Evolutionary conservation across 2,797 vertebrate species (phyloP), one percentile per base, ranked within the genome.

Genomic region (Sandelia bainsii): DNA sequence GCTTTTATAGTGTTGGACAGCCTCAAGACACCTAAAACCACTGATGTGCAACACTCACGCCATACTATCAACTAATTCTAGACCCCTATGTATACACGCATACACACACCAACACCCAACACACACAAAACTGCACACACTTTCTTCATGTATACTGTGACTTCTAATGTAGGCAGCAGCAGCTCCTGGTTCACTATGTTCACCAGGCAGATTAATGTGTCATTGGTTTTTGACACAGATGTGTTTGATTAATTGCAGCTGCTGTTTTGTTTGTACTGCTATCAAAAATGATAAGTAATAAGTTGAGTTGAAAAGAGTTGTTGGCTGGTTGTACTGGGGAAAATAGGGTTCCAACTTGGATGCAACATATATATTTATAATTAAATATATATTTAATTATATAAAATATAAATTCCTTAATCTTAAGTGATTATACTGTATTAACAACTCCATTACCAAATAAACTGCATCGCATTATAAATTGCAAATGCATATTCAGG

Each of bases 1-100:
- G 42, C 77, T 90, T 94, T 90, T 93, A 94, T 92, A 93, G 59
- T 49, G 14, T 77, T 51, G 48, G 78, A 75, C 61, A 70, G 25
- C 45, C 51, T 72, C 10, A 44, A 62, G 86, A 81, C 79, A 87
- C 85, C 67, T 66, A 77, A 90, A 83, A 81, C 86, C 79, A 62
- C 0, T 61, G 62, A 77, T 85, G 84, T 66, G 72, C 74, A 62
- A 82, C 81, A 75, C 44, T 49, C 11, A 58, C 63, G 54, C 57
- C 74, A 73, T 82, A 60, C 72, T 67, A 50, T 59, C 39, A 13
- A 44, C 62, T 77, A 81, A 83, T 56, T 83, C 52, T 72, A 79
- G 57, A 77, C 22, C 22, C 39, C n/a, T 51, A 23, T 11, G 1
- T 17, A 54, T 22, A 62, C 50, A 70, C 27, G 63, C 29, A 45